Evolutionary conservation across 2,797 vertebrate genomes (phyloP), one percentile per base, ranked within the genome.

Genomic region (Fistularia commersonii): DNA sequence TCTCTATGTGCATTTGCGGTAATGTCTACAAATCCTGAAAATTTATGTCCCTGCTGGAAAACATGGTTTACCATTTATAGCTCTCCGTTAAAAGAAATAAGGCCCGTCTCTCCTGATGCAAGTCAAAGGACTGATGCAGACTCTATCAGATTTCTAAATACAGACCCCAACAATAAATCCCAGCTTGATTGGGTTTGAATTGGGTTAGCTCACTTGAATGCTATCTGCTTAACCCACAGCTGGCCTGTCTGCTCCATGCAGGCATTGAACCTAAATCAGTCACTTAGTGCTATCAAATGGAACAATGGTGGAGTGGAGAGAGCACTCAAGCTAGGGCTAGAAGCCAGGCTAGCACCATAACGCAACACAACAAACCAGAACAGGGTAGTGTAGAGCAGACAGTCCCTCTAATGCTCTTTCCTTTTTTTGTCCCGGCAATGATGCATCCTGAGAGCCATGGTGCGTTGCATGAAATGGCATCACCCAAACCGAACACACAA

Each of bases 211-310:
- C 87, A 91, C 86, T 90, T 90, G 90, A 91, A 91, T 90, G 87
- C 88, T 92, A 90, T 92, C 90, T 90, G 87, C 85, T 91, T 90
- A 88, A 90, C 87, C 88, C 90, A 90, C 91, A 91, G 90, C 90
- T 91, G 90, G 89, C 86, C 87, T 84, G 86, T 82, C 86, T 87
- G 89, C 88, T 89, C 86, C 83, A 83, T 87, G 86, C 90, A 92
- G 89, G 81, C 91, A 87, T 87, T 83, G 88, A 84, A 88, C 86
- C 86, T 91, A 90, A 91, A 90, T 92, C 88, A 90, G 85, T 90
- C 90, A 91, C 89, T 92, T 91, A 91, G 89, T 83, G 87, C 84
- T 87, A 89, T 88, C 81, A 77, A 81, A 87, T 87, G 82, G 88
- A 82, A 89, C 87, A 86, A 88, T 83, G 80, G 84, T 61, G 71